A percentile compares a stretch with the other conserved stretches of the same genome.
These are phyloP conservation scores for Zalophus californianus DNA, from an alignment of 2,797 vertebrate genomes.

Conservation along the genomic window DNA sequence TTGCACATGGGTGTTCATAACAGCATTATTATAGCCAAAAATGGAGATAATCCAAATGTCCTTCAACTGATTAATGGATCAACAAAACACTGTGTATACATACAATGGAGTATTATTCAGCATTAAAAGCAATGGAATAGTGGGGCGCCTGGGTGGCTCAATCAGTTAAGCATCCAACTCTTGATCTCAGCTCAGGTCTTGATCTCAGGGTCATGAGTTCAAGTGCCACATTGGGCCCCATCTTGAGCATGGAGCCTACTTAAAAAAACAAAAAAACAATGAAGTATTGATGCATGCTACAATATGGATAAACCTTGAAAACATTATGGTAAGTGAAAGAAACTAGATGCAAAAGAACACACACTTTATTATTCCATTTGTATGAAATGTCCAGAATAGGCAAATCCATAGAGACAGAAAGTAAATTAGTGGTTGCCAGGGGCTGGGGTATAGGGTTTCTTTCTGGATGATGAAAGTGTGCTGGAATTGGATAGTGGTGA, in stretches of 20 bases:
- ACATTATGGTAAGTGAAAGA: background rate
- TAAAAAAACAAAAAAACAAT: background rate
- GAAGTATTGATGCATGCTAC: background rate
- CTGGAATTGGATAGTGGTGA: background rate
- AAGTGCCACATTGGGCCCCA: background rate
- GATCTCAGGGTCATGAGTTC: background rate
- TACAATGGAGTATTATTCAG: background rate
- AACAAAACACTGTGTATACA: background rate
- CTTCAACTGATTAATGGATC: background rate
- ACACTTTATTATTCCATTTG: background rate
- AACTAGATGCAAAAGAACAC: too few relatives aligned
- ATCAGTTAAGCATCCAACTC: background rate
- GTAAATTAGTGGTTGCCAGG: background rate
- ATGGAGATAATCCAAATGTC: background rate
- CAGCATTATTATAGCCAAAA: background rate
- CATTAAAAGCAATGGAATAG: background rate
- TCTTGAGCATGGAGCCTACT: background rate
- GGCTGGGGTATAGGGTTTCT: background rate
- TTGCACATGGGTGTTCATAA: slow-evolving; percentile 6
- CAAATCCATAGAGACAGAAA: background rate
- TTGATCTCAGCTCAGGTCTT: background rate
- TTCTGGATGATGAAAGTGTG: background rate
- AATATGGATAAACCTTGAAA: background rate
- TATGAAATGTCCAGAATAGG: background rate
- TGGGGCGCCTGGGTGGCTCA: background rate